Evolutionary conservation across 35 echinoderm and acorn worm species (phyloP), one percentile per base, ranked within the genome.

Genomic region (Lytechinus variegatus): DNA sequence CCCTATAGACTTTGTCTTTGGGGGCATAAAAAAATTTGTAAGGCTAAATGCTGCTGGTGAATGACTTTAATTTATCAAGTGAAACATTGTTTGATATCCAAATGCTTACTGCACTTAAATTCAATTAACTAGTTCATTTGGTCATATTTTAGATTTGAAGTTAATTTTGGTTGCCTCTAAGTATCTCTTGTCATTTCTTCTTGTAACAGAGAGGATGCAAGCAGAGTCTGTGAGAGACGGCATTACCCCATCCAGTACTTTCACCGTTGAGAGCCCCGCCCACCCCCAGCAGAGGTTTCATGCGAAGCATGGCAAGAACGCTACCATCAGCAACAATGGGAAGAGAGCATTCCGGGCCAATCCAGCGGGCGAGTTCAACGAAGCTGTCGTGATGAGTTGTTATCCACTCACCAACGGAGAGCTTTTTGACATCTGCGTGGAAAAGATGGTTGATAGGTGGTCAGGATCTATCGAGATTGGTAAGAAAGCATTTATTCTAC

Each of bases 361-460:
- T 72, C 95, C 97, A 24, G 95, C 97, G 3, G 98, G 97, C 28
- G 98, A 99, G 52, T 99, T 99, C 94, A 99, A 99, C 87, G 96
- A 97, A 86, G 98, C 98, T 14, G 97, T 99, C 10, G 96, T 99
- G 21, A 95, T 99, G 95, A 98, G 97, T 53, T 95, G 94, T 66
- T 91, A 96, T 28, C 97, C 98, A 14, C 94, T 99, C 10, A 95
- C 79, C 52, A 96, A 95, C 58, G 98, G 96, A 28, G 98, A 99
- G 57, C 61, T 96, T 3, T 98, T 98, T 95, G 98, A 99, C 86
- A 96, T 99, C 9, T 54, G 58, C 19, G 95, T 99, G 55, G 98
- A 99, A 86, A 96, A 99, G 51, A 99, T 99, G 98, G 97, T 99
- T 33, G 97, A 99, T 51, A 96, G 98, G 56, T 99, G 98, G 98